Percentiles rank a stretch among this genome's conserved stretches.
These are phyloP conservation scores for Ariopsis seemanni DNA, from an alignment of 2,113 vertebrate species.

Conservation along the genomic window DNA sequence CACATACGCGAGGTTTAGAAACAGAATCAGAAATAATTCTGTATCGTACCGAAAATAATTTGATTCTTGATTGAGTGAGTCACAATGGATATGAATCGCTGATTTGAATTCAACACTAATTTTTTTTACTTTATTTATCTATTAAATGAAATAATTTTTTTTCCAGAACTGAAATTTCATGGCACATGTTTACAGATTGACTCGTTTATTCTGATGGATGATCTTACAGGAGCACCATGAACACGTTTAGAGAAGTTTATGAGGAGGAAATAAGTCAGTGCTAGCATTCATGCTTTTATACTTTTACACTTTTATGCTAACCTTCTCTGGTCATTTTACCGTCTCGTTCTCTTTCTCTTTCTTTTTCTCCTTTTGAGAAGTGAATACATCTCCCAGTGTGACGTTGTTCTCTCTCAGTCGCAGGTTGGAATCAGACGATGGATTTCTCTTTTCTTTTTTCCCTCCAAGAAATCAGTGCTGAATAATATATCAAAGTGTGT, in stretches of 20 bases:
- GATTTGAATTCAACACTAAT: background rate
- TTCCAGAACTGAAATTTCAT: background rate
- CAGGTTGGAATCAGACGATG: constrained; percentile 65
- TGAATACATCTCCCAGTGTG: constrained; percentile 52
- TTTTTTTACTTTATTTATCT: background rate
- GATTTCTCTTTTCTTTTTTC: constrained; percentile 55
- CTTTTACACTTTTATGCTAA: background rate
- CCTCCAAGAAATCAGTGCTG: constrained; percentile 52
- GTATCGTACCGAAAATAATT: too few relatives aligned
- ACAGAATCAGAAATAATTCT: background rate
- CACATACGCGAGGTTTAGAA: background rate
- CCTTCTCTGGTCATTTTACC: background rate
- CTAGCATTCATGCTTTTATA: background rate
- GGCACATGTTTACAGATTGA: background rate
- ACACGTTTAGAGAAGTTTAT: background rate
- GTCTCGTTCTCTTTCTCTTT: background rate
- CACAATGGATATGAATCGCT: background rate
- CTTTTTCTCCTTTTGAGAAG: constrained; percentile 10
- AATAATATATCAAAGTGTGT: constrained; percentile 79
- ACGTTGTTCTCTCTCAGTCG: constrained; percentile 58
- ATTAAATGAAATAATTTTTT: background rate
- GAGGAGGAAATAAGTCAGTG: background rate
- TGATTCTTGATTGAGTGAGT: too few relatives aligned
- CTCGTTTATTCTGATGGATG: background rate
- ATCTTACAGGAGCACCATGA: background rate